Evolutionary conservation across 2,797 vertebrate species (phyloP).

Genomic region (Coracias cyanogaster): DNA sequence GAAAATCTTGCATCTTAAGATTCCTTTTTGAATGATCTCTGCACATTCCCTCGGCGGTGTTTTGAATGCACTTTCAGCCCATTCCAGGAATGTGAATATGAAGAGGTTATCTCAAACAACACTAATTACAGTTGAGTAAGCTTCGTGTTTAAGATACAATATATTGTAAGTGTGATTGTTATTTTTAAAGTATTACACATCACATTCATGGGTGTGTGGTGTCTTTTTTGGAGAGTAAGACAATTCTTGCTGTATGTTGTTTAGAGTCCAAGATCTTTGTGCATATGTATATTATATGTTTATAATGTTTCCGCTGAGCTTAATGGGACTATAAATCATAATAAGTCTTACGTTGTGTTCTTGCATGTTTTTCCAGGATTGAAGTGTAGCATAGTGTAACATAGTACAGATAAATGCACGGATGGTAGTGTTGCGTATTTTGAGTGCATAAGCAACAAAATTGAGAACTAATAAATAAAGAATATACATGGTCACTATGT

Average conservation of each 20-base stretch:
- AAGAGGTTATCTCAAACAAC: slow-evolving; percentile 73
- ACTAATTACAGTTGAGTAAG: slow-evolving; percentile 74
- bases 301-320: not conserved
- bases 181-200: not conserved
- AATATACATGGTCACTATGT: accelerated
- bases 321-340: not conserved
- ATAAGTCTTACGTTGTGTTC: not conserved
- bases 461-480: not conserved
- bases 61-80: slow-evolving; percentile 73
- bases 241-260: slow-evolving; percentile 20
- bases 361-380: slow-evolving; percentile 46
- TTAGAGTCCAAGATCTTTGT: slow-evolving; percentile 15
- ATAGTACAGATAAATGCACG: not conserved
- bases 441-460: not conserved
- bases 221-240: slow-evolving; percentile 10
- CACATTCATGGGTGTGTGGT: not conserved
- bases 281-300: not conserved
- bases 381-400: not conserved
- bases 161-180: slow-evolving; percentile 57
- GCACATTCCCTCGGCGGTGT: slow-evolving; percentile 71
- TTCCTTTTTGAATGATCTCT: slow-evolving; percentile 75
- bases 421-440: not conserved
- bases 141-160: slow-evolving; percentile 59
- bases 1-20: slow-evolving; percentile 74
- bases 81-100: slow-evolving; percentile 73